These are phyloP conservation scores for Cybosia mesomella DNA, from an alignment of 2,888 invertebrate species.

Conservation along the genomic window DNA sequence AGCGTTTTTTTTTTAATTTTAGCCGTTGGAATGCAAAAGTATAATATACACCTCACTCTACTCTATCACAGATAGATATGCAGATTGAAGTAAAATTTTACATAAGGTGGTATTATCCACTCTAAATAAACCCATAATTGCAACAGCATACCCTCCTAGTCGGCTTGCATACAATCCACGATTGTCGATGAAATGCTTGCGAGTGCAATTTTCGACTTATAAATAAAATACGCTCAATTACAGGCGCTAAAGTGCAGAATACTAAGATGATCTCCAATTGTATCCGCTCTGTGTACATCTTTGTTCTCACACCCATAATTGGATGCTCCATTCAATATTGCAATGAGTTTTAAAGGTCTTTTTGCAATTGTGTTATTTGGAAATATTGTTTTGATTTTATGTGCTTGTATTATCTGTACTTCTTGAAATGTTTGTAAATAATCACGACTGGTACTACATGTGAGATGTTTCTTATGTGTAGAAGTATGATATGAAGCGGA, in stretches of 20 bases:
- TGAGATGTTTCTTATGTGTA: too few relatives aligned
- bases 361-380: constrained; percentile 37
- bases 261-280: constrained; percentile 57
- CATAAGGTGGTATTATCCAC: constrained; percentile 54
- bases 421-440: not conserved
- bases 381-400: constrained; percentile 14
- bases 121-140: constrained; percentile 52
- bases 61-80: too few relatives aligned
- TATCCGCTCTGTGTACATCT: constrained; percentile 48
- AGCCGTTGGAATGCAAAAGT: too few relatives aligned
- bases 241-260: constrained; percentile 63
- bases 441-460: too few relatives aligned
- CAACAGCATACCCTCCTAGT: constrained; percentile 55
- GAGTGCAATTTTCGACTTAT: constrained; percentile 73
- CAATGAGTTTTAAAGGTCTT: constrained; percentile 46
- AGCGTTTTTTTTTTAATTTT: too few relatives aligned
- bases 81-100: not conserved
- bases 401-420: constrained; percentile 12
- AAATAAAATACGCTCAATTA: constrained; percentile 75
- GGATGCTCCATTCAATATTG: constrained; percentile 50
- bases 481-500: too few relatives aligned
- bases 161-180: constrained; percentile 68
- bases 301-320: constrained; percentile 51
- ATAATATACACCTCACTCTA: too few relatives aligned
- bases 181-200: constrained; percentile 70